Conservation (phyloP, 1,140 invertebrate species). For the Cyrtorhinus lividipennis region DNA sequence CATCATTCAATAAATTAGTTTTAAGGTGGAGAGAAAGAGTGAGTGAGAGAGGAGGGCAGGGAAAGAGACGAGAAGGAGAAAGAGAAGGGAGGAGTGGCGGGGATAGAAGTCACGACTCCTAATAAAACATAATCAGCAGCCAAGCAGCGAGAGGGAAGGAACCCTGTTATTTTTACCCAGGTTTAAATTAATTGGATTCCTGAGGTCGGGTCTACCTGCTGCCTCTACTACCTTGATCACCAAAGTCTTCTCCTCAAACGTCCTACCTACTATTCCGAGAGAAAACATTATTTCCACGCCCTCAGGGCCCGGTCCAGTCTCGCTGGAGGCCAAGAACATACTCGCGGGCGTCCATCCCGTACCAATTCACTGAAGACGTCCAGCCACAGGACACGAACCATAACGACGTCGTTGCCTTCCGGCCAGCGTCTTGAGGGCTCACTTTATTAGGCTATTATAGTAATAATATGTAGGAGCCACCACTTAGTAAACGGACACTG, state of each 20-base stretch:
- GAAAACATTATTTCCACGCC: neutral
- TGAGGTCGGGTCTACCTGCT: slow-evolving; percentile 10
- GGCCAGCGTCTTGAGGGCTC: too few relatives aligned
- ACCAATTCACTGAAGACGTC: too few relatives aligned
- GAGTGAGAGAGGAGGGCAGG: neutral
- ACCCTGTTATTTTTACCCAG: slow-evolving; percentile 21
- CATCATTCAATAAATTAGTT: slow-evolving; percentile 6
- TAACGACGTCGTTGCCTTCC: too few relatives aligned
- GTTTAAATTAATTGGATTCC: slow-evolving; percentile 22
- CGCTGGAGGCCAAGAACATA: too few relatives aligned
- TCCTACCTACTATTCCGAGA: neutral
- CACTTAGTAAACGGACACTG: too few relatives aligned
- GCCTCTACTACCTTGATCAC: slow-evolving; percentile 6
- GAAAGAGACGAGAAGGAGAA: neutral
- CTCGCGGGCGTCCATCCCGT: too few relatives aligned
- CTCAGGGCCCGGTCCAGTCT: too few relatives aligned
- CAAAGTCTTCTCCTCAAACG: slow-evolving; percentile 1
- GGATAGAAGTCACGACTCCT: slow-evolving; percentile 10
- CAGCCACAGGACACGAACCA: too few relatives aligned
- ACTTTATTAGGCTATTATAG: too few relatives aligned
- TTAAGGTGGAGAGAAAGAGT: neutral
- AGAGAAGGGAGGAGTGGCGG: neutral
- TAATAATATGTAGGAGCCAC: too few relatives aligned
- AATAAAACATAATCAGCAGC: slow-evolving; percentile 13
- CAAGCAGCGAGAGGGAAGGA: slow-evolving; percentile 5